phyloP scores from a whole-genome alignment of 2,888 invertebrate species.

The Macaria notata region DNA sequence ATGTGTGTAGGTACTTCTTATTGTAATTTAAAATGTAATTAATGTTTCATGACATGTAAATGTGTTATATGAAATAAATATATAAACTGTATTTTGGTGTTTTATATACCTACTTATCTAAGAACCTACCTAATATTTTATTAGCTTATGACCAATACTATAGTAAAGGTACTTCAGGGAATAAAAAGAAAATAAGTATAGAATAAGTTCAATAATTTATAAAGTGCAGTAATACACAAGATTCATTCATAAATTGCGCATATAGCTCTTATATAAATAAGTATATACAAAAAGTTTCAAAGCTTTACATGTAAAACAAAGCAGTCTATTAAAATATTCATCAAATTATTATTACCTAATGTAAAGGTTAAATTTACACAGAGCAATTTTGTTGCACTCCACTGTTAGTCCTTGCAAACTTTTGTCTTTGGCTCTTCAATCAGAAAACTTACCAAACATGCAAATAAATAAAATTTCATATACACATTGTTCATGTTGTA shows the following conservation, averaged over 20 bases:
- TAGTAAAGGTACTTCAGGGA: slow-evolving; percentile 2
- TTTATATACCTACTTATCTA: slow-evolving; percentile 9
- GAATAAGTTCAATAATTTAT: slow-evolving; percentile 75
- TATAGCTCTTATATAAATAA: slow-evolving; percentile 70
- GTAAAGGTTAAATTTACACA: slow-evolving; percentile 36
- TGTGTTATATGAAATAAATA: slow-evolving; percentile 50
- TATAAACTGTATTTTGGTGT: slow-evolving; percentile 38
- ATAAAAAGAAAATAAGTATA: slow-evolving; percentile 40
- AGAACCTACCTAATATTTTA: not conserved
- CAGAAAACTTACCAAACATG: no score
- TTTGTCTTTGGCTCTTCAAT: no score
- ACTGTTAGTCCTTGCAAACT: no score
- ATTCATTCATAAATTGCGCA: slow-evolving; percentile 70
- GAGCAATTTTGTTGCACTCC: no score
- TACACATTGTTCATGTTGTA: no score
- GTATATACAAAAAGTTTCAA: slow-evolving; percentile 72
- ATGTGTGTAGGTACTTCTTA: slow-evolving; percentile 52
- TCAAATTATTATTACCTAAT: slow-evolving; percentile 45
- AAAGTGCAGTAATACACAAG: slow-evolving; percentile 75
- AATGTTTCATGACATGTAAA: slow-evolving; percentile 56
- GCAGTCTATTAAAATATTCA: slow-evolving; percentile 64
- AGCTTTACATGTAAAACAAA: slow-evolving; percentile 73
- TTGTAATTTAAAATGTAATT: slow-evolving; percentile 25
- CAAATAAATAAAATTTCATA: no score
- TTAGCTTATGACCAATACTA: not conserved